Conservation (phyloP, 2,888 invertebrate species). For the Oxycera nigricornis region DNA sequence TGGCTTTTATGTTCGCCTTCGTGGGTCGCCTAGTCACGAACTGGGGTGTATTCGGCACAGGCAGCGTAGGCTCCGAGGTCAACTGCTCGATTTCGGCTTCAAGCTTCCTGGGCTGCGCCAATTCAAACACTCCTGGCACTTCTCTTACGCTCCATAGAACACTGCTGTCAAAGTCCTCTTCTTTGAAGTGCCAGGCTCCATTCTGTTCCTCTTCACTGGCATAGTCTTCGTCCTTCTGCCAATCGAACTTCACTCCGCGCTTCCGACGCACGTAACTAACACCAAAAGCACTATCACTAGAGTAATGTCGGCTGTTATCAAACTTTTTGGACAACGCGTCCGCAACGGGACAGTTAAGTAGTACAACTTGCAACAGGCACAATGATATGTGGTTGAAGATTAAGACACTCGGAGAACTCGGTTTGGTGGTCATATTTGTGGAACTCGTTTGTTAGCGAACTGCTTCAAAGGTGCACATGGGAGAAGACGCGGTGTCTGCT, state of each 20-base stretch:
- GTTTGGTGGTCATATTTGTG: background rate
- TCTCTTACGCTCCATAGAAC: background rate
- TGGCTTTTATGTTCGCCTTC: background rate
- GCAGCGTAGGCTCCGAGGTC: too few species aligned
- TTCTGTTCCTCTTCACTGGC: background rate
- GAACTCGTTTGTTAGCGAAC: background rate
- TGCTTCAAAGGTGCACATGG: background rate
- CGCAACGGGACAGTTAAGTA: constrained; percentile 6
- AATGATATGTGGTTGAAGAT: constrained; percentile 3
- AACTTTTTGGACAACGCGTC: background rate
- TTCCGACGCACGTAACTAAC: background rate
- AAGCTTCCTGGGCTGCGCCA: background rate
- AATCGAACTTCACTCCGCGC: background rate
- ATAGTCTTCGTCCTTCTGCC: constrained; percentile 21
- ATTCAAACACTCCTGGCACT: background rate
- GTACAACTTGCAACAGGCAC: background rate
- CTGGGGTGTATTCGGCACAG: background rate
- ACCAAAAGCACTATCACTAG: background rate
- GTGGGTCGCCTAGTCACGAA: background rate
- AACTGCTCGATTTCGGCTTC: background rate
- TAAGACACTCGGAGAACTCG: background rate
- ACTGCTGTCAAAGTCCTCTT: background rate
- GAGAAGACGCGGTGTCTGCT: background rate
- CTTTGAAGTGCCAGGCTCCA: too few species aligned
- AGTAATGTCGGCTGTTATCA: background rate